Conservation (phyloP, 2,797 vertebrate species). For the Thripadectes ignobilis region DNA sequence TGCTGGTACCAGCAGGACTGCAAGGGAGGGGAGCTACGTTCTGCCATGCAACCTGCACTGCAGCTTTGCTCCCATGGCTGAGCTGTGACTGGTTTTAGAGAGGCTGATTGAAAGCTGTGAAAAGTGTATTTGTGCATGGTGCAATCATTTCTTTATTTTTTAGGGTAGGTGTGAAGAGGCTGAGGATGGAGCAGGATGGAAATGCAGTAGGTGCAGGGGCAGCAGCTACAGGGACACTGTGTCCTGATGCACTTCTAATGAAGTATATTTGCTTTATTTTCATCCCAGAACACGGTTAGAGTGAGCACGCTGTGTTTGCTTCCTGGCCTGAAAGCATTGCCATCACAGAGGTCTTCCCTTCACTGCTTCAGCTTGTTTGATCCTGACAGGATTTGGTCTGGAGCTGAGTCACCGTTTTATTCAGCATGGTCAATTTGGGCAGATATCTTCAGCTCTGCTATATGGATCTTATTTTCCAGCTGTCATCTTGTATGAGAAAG, state of each 20-base stretch:
- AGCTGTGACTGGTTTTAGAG: not conserved
- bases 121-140: not conserved
- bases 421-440: not conserved
- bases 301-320: not conserved
- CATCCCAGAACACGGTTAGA: not conserved
- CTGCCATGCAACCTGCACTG: not conserved
- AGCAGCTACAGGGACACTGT: accelerated
- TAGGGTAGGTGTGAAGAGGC: not conserved
- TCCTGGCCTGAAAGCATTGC: not conserved
- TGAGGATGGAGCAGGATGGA: accelerated
- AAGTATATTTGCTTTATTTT: not conserved
- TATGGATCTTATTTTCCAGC: not conserved
- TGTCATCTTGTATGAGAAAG: not conserved
- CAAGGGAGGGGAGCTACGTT: not conserved
- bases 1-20: not conserved
- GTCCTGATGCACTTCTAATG: not conserved
- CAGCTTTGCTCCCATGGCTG: not conserved
- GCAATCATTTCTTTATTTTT: not conserved
- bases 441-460: not conserved
- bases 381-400: not conserved
- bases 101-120: not conserved
- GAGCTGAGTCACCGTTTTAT: not conserved
- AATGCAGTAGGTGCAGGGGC: not conserved
- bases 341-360: not conserved
- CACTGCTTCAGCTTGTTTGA: not conserved